Conservation (phyloP, 2,797 vertebrate species). For the Enteromius afrohamiltoni region DNA sequence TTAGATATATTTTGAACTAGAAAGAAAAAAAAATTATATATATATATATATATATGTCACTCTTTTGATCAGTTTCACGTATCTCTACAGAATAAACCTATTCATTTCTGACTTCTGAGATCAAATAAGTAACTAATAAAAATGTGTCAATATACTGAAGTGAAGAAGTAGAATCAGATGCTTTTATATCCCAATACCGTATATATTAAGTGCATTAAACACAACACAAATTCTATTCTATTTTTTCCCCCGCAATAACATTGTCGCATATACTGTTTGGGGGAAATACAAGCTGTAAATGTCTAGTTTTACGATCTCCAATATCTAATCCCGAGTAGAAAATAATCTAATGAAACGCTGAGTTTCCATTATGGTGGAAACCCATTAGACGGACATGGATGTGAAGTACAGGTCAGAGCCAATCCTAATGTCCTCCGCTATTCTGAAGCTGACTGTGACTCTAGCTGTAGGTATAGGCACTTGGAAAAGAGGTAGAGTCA, state of each 20-base stretch:
- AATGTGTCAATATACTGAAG: background rate
- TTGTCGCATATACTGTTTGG: background rate
- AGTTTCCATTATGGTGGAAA: background rate
- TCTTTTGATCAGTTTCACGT: too few relatives aligned
- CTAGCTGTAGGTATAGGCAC: slow-evolving; percentile 8
- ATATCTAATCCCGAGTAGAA: background rate
- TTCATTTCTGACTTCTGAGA: too few relatives aligned
- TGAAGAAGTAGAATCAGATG: background rate
- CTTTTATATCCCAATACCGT: background rate
- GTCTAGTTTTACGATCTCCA: background rate
- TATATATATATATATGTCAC: background rate
- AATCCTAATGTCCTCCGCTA: slow-evolving; percentile 1
- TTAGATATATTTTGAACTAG: background rate
- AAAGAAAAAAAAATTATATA: too few relatives aligned
- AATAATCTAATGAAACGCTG: background rate
- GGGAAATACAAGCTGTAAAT: background rate
- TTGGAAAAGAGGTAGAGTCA: slow-evolving; percentile 37
- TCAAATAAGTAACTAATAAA: background rate
- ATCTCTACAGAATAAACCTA: too few relatives aligned
- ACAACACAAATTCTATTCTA: background rate
- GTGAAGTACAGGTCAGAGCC: background rate
- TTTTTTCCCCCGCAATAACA: background rate
- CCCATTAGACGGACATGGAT: background rate
- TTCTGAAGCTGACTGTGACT: slow-evolving; percentile 30
- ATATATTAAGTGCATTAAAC: background rate